A percentile compares a stretch with the other conserved stretches of the same genome.
phyloP scores from a whole-genome alignment of 2,888 invertebrate species.

The Tetragnatha montana region DNA sequence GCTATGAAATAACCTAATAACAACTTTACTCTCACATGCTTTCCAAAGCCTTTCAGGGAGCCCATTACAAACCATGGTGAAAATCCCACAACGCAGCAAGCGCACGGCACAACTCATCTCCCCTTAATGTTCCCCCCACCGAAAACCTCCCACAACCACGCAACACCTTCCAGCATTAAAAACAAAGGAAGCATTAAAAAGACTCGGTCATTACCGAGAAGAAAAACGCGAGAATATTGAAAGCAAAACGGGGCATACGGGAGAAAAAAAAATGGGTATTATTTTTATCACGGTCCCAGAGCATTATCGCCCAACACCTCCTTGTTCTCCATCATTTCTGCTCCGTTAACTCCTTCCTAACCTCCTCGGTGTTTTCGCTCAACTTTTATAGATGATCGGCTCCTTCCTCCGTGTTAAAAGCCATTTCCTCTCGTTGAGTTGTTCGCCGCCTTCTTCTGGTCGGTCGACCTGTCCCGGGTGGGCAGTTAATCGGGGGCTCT shows the following conservation, averaged over 20 bases:
- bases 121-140: slow-evolving; percentile 10
- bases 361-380: slow-evolving; percentile 33
- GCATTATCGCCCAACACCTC: slow-evolving; percentile 54
- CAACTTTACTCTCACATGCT: no score
- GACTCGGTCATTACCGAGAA: slow-evolving; percentile 27
- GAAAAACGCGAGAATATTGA: slow-evolving; percentile 49
- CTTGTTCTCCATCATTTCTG: slow-evolving; percentile 56
- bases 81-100: not conserved
- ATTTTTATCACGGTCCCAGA: slow-evolving; percentile 42
- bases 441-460: slow-evolving; percentile 9
- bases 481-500: slow-evolving; percentile 33
- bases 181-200: slow-evolving; percentile 37
- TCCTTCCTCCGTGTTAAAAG: slow-evolving; percentile 41
- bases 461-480: slow-evolving; percentile 37
- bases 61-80: not conserved
- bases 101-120: not conserved
- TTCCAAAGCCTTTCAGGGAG: no score
- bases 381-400: slow-evolving; percentile 60
- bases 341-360: slow-evolving; percentile 53
- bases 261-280: slow-evolving; percentile 30
- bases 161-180: slow-evolving; percentile 17
- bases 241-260: slow-evolving; percentile 7
- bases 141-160: slow-evolving; percentile 3
- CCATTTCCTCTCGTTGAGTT: slow-evolving; percentile 23
- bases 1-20: no score